These are phyloP conservation scores for Agrotis exclamationis DNA, from an alignment of 2,888 invertebrate species.

Conservation along the genomic window DNA sequence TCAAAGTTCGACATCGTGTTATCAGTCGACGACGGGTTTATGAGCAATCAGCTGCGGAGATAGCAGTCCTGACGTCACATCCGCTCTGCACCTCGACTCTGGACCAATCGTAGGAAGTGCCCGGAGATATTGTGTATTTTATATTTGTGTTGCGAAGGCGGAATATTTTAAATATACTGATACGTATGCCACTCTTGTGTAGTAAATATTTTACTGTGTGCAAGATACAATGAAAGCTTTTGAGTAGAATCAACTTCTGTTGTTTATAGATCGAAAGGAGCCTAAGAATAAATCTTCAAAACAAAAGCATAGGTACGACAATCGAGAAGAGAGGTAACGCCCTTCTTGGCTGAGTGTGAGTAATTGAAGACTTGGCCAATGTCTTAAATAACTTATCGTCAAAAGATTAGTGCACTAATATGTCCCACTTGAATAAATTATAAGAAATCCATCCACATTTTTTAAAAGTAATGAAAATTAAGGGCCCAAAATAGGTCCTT, in stretches of 20 bases:
- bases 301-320: too few relatives aligned
- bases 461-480: too few relatives aligned
- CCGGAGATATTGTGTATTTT: conserved; percentile 65
- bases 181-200: conserved; percentile 36
- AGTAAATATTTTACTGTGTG: conserved; percentile 49
- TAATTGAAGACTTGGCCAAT: too few relatives aligned
- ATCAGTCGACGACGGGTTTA: conserved; percentile 76
- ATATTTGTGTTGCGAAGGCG: conserved; percentile 52
- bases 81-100: conserved; percentile 72
- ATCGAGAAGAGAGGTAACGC: too few relatives aligned
- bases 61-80: conserved; percentile 79
- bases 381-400: too few relatives aligned
- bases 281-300: too few relatives aligned
- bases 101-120: conserved; percentile 70
- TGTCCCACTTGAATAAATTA: too few relatives aligned
- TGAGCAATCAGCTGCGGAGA: conserved; percentile 80
- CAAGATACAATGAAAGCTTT: conserved; percentile 17
- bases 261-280: too few relatives aligned
- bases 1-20: conserved; percentile 68
- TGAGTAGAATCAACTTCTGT: not conserved
- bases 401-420: too few relatives aligned
- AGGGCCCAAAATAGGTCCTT: too few relatives aligned
- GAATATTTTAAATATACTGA: conserved; percentile 44
- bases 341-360: too few relatives aligned
- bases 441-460: too few relatives aligned